Base-by-base conservation (phyloP, 2,797 vertebrate genomes). In the Melanotaenia boesemani region DNA sequence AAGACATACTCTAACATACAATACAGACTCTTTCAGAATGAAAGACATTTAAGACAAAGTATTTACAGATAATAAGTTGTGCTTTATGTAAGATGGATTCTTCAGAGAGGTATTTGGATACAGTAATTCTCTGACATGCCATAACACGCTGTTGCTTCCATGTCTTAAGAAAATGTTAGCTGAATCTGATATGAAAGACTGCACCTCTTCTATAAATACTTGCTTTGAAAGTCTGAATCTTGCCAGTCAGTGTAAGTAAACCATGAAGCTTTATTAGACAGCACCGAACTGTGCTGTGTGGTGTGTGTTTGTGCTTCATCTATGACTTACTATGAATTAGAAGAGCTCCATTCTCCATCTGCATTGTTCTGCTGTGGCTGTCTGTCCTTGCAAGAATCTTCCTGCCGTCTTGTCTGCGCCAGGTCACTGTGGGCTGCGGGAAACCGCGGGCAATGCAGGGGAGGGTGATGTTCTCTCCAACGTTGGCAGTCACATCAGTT, bases 301-400 rank as follows among this genome's bases (percentile, higher is more conserved):
- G 48, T 52, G 64, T 55, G 54, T 57, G 55, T 69, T 58, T 41
- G 70, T 56, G 81, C 77, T 70, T 70, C n/a, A 65, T 13, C 30
- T 36, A 58, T 54, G 84, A 91, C 97, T 96, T 94, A 99, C 97
- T 95, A 74, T 95, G 84, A 24, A 98, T 95, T 84, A 95, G 88
- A 72, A 98, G 94, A 80, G 93, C 86, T 5, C 95, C 95, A 0
- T 91, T 82, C 32, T 94, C 86, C 12, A 91, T 86, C 66, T 91
- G 93, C 76, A 86, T 66, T 46, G 90, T 83, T 72, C 78, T 77
- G 20, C 89, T 73, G 2, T 9, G 68, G 9, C 10, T 54, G 44
- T 68, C 56, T 0, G 84, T 72, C 73, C 79, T 89, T 26, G 73
- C 68, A 7, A 3, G 48, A 85, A 96, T 22, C 0, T 88, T 87